phyloP scores from a whole-genome alignment of 2,888 invertebrate genomes.

The Scaptomyza flava region DNA sequence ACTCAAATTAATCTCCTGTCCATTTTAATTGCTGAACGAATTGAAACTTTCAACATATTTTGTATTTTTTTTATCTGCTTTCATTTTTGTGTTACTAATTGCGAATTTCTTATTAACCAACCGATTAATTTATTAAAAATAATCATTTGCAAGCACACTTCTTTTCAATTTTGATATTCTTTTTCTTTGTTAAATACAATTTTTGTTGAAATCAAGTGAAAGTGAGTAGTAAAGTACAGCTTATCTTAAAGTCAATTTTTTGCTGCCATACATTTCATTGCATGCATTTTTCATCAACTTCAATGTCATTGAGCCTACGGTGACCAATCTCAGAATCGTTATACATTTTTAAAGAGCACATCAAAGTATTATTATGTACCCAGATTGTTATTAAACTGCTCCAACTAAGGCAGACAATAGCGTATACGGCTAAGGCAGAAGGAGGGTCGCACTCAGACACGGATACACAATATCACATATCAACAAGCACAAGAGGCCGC shows the following conservation, averaged over 20 bases:
- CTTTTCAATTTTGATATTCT: background rate
- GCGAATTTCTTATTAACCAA: no score
- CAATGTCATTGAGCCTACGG: slow-evolving; percentile 23
- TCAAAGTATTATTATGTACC: slow-evolving; percentile 38
- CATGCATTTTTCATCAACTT: slow-evolving; percentile 6
- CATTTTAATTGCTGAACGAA: no score
- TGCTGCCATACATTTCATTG: no score
- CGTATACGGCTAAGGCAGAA: background rate
- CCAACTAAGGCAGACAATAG: slow-evolving; percentile 15
- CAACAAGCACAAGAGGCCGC: slow-evolving; percentile 14
- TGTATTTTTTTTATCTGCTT: no score
- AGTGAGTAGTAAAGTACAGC: background rate
- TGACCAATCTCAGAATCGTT: slow-evolving; percentile 35
- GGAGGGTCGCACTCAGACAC: slow-evolving; percentile 19
- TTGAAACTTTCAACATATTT: no score
- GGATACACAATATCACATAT: slow-evolving; percentile 4
- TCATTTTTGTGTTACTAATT: no score
- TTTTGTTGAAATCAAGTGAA: no score
- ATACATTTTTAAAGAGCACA: slow-evolving; percentile 52
- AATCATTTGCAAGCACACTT: background rate
- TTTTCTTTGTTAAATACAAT: background rate
- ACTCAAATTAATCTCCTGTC: no score
- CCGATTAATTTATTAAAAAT: no score
- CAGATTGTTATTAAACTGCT: slow-evolving; percentile 52
- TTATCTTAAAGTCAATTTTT: background rate